These are phyloP conservation scores for Helostoma temminkii DNA, from an alignment of 2,797 vertebrate species.

Conservation along the genomic window DNA sequence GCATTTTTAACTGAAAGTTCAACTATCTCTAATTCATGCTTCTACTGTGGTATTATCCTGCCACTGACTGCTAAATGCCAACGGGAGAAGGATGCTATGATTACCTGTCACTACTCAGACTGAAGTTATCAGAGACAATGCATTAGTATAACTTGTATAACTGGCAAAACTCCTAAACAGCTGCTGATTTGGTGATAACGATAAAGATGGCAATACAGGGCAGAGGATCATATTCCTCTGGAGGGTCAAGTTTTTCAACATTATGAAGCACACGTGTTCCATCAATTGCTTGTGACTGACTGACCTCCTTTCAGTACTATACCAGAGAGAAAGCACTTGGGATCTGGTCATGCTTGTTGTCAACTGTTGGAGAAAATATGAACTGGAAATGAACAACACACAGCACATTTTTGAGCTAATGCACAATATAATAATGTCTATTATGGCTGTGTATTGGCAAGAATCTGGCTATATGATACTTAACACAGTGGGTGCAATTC, in stretches of 20 bases:
- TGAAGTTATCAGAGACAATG: conserved; percentile 30
- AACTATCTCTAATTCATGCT: conserved; percentile 35
- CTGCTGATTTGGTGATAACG: conserved; percentile 25
- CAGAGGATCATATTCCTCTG: conserved; percentile 1
- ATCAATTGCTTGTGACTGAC: neutral
- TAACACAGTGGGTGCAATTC: too few relatives aligned
- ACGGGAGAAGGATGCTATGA: conserved; percentile 21
- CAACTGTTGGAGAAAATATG: conserved; percentile 18
- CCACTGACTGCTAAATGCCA: conserved; percentile 44
- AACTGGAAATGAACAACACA: conserved; percentile 4
- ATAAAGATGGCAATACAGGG: conserved; percentile 9
- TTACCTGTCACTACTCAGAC: conserved; percentile 43
- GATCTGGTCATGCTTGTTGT: too few relatives aligned
- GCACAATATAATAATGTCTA: neutral
- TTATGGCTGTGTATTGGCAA: too few relatives aligned
- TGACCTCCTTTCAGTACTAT: neutral
- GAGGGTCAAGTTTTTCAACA: conserved; percentile 24
- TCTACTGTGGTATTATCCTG: conserved; percentile 29
- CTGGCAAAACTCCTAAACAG: conserved; percentile 26
- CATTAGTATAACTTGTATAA: neutral
- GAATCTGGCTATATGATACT: too few relatives aligned
- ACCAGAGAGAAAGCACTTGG: neutral
- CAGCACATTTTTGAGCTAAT: conserved; percentile 3
- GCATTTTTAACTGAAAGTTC: conserved; percentile 34
- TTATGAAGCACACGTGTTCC: conserved; percentile 2